A percentile compares a stretch with the other conserved stretches of the same genome.
phyloP scores from a whole-genome alignment of 2,888 invertebrate genomes.

The Meteorus colon region DNA sequence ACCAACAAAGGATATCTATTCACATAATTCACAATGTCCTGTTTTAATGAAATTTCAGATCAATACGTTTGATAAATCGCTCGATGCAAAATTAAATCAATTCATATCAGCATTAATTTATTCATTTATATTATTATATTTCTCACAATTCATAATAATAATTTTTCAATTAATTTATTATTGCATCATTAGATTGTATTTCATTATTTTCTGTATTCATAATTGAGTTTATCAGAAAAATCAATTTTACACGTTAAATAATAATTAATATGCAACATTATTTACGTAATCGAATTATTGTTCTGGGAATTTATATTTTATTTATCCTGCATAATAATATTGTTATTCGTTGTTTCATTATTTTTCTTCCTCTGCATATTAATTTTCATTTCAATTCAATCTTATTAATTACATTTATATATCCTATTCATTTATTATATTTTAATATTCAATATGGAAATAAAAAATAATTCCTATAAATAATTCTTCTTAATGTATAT shows the following conservation, averaged over 20 bases:
- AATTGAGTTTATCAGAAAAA: neutral
- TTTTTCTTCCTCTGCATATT: neutral
- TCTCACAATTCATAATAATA: neutral
- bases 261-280: neutral
- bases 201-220: neutral
- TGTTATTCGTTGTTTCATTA: neutral
- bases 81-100: neutral
- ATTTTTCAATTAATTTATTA: neutral
- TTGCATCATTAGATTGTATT: neutral
- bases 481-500: conserved; percentile 9
- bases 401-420: no score
- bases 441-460: neutral
- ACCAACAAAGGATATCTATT: neutral
- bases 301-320: neutral
- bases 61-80: neutral
- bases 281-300: neutral
- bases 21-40: neutral
- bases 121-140: neutral
- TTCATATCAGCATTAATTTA: conserved; percentile 20
- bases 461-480: conserved; percentile 16
- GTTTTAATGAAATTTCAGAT: neutral
- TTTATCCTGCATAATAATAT: neutral
- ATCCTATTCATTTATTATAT: neutral
- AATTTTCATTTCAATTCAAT: neutral
- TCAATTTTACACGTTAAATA: neutral